These are phyloP conservation scores for Idaea aversata DNA, from an alignment of 2,888 invertebrate species.

Conservation along the genomic window DNA sequence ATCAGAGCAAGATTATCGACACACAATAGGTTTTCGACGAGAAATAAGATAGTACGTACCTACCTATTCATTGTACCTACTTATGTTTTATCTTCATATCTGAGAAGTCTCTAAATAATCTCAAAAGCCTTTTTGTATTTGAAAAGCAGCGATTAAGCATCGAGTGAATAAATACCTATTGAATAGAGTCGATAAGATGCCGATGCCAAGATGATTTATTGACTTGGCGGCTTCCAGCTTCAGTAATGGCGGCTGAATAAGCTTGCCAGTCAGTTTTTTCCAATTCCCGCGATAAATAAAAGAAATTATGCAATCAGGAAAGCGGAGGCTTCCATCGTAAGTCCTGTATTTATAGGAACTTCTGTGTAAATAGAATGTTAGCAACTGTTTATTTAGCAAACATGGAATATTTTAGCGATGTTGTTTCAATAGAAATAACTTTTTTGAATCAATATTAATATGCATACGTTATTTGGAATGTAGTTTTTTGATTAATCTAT, in stretches of 20 bases:
- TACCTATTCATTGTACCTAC: neutral
- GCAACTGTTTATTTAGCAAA: neutral
- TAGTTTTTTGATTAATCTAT: no score
- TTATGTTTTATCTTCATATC: neutral
- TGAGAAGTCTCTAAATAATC: neutral
- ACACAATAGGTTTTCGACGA: neutral
- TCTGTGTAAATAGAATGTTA: neutral
- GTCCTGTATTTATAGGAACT: neutral
- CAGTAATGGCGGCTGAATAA: conserved; percentile 51
- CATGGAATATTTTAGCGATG: neutral
- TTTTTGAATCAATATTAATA: neutral
- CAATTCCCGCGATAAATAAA: conserved; percentile 40
- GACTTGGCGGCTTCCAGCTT: conserved; percentile 54
- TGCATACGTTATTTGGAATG: neutral
- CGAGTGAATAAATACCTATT: conserved; percentile 59
- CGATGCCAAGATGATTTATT: conserved; percentile 72
- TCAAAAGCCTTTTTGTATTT: conserved; percentile 51
- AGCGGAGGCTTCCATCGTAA: conserved; percentile 28
- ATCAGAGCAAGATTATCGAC: neutral
- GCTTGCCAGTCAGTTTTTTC: conserved; percentile 45
- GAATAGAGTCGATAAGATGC: conserved; percentile 69
- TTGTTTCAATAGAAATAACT: neutral
- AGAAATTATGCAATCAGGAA: conserved; percentile 46
- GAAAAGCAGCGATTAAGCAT: conserved; percentile 54
- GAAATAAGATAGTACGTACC: neutral